These are phyloP conservation scores for Bungarus multicinctus DNA, from an alignment of 2,113 vertebrate genomes.

Conservation along the genomic window DNA sequence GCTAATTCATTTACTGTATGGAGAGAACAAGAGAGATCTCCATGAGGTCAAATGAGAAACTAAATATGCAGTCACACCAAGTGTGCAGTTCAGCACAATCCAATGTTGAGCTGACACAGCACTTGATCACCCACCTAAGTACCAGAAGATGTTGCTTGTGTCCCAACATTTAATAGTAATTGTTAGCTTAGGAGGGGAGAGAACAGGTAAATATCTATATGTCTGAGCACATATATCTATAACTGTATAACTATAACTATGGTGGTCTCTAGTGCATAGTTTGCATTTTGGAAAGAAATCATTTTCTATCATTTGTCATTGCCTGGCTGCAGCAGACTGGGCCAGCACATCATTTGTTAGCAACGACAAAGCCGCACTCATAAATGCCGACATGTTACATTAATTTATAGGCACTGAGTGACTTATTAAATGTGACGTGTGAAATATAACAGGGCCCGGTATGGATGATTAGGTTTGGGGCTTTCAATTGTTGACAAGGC, in stretches of 20 bases:
- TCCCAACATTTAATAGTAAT: not conserved
- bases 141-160: not conserved
- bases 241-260: conserved; percentile 14
- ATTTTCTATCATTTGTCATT: conserved; percentile 74
- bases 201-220: not conserved
- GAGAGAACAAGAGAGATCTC: not conserved
- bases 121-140: not conserved
- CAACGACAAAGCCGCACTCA: conserved; percentile 77
- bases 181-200: not conserved
- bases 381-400: conserved; percentile 84
- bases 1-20: not conserved
- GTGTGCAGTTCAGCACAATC: not conserved
- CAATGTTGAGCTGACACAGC: not conserved
- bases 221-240: not conserved
- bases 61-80: not conserved
- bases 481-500: conserved; percentile 87
- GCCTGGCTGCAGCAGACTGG: conserved; percentile 70
- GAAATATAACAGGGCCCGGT: conserved; percentile 80
- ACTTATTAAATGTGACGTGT: conserved; percentile 89
- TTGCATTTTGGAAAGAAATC: conserved; percentile 73
- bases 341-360: conserved; percentile 82
- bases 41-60: not conserved
- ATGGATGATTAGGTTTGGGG: conserved; percentile 85
- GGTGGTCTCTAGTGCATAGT: conserved; percentile 57
- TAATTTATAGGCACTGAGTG: conserved; percentile 86